Base-by-base conservation (phyloP, 2,888 invertebrate genomes). In the Hybos culiciformis region DNA sequence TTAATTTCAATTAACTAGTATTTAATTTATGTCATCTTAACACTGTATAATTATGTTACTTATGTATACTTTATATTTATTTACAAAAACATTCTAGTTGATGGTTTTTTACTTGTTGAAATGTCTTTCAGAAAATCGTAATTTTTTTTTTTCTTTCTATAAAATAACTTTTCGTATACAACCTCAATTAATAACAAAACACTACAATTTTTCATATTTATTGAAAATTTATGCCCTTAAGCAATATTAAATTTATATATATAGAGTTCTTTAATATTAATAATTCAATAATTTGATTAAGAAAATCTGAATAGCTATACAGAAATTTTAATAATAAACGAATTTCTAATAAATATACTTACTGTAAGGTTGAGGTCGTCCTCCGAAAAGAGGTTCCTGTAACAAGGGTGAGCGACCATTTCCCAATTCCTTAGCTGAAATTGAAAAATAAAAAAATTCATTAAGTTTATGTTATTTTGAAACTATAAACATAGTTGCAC, bases 351-450 rank as follows among this genome's bases (percentile, higher is more conserved):
- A 32, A 32, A 14, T 17, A 14, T 36, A 83, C 83, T 84, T 72
- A 87, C 87, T 84, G 73, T 83, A 90, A 50, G 86, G 87, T 66
- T 85, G 85, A 51, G 87, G 86, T 56, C 86, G 75, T 48, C 84
- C 83, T 51, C 87, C 87, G 51, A 83, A 87, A 68, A 87, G 80
- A 50, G 90, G 90, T 57, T 88, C 88, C 67, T 87, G 87, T 44
- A 90, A 74, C 51, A 90, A 75, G 41, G 90, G 88, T 37, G 86
- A 85, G 53, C 84, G 84, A 56, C 87, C 66, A 57, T 66, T 66
- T 58, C 60, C 63, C 55, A 66, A 60, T 57, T 66, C 66, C 59
- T 66, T 66, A 54, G 65, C 66, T 66, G 62, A 8, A 12, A 15
- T 21, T 36, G 19, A 36, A 11, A 12, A 12, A 36, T 21, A 20